A percentile compares a stretch with the other conserved stretches of the same genome.
phyloP scores from a whole-genome alignment of 2,113 vertebrate species.

The Microtus oregoni region DNA sequence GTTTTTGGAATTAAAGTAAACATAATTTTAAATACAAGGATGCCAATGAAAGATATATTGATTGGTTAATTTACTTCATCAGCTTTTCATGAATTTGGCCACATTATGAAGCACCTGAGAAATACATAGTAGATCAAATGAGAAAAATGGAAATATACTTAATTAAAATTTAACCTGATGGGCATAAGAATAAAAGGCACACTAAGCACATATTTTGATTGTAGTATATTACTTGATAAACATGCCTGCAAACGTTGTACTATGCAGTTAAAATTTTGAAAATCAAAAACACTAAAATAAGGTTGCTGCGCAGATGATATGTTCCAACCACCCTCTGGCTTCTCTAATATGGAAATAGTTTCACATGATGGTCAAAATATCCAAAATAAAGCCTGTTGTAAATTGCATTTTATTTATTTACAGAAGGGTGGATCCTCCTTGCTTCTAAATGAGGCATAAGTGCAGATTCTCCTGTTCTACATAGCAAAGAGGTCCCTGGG shows the following conservation, averaged over 20 bases:
- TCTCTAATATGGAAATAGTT: background rate
- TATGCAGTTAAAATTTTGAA: background rate
- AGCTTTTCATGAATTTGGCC: background rate
- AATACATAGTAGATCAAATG: background rate
- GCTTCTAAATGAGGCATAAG: background rate
- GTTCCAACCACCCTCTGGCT: background rate
- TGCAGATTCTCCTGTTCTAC: background rate
- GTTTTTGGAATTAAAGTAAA: background rate
- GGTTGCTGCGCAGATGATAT: background rate
- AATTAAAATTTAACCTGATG: background rate
- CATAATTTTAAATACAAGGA: background rate
- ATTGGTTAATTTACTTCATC: background rate
- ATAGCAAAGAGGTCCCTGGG: background rate
- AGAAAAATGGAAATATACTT: background rate
- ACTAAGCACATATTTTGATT: background rate
- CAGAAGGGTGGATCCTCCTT: background rate
- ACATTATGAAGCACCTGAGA: background rate
- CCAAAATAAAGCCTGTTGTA: background rate
- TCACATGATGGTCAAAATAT: background rate
- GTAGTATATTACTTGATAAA: background rate
- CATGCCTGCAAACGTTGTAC: background rate
- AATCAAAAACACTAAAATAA: background rate
- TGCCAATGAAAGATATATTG: background rate
- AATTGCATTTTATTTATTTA: background rate
- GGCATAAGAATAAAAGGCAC: background rate